Base-by-base conservation (phyloP, 2,797 vertebrate genomes). In the Arctocebus calabarensis region DNA sequence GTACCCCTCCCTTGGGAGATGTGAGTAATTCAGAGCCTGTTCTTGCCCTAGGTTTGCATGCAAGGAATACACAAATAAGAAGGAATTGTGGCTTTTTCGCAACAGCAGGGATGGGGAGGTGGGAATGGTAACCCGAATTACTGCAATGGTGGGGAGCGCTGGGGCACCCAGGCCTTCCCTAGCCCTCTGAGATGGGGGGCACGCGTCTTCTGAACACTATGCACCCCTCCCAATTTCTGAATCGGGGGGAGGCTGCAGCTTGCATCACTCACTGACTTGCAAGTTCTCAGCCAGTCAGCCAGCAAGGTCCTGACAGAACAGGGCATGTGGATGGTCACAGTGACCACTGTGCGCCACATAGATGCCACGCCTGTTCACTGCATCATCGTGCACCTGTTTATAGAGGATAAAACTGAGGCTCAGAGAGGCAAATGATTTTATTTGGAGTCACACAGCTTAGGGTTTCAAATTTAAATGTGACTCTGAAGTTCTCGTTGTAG, bases 1-100 rank as follows among this genome's bases (percentile, higher is more conserved):
- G 83, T 52, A 52, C 81, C 95, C 87, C 57, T 23, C 70, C 79
- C 96, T 27, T n/a, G 40, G 87, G 91, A 96, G 79, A 90, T 48
- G 40, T 27, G 86, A 62, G 89, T 48, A 23, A 57, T 61, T 93
- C 88, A 29, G 94, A 95, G 94, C 37, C 22, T 27, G 62, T 83
- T 87, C 52, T 45, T 95, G 66, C 57, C 66, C 59, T 17, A 45
- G 94, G 66, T 95, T 90, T 0, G 1, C 79, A 90, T 14, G 89
- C 55, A 23, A 68, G 77, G 92, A 84, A 85, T 25, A 57, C 37
- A 23, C 43, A 66, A 90, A n/a, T 16, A 1, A 0, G 23, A 64
- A 45, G 94, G 66, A 84, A 62, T 59, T 70, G 62, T 19, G 85
- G 48, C 78, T 61, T 61, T 75, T 45, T 37, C 34, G 27, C 59